phyloP scores from a whole-genome alignment of 2,113 vertebrate species.

The Sinocyclocheilus anshuiensis region DNA sequence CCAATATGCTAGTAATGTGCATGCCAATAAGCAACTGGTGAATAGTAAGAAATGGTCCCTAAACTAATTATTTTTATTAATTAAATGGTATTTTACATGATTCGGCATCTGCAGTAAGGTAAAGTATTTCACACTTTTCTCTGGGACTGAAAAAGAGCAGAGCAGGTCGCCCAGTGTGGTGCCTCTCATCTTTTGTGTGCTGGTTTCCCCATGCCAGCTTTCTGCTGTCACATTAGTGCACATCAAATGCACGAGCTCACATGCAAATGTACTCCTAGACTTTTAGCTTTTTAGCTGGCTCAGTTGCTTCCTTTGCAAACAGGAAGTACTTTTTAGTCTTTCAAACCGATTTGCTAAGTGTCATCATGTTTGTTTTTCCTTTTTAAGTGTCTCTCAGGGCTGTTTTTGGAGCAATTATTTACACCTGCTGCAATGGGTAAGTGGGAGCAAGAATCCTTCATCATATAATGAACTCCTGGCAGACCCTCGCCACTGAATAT shows the following conservation, averaged over 20 bases:
- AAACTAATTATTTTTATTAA: background rate
- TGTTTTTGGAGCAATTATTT: constrained; percentile 13
- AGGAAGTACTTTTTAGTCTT: constrained; percentile 17
- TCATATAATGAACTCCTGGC: background rate
- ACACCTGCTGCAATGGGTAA: constrained; percentile 21
- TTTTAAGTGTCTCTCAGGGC: constrained; percentile 11
- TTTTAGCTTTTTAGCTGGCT: background rate
- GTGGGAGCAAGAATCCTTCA: constrained; percentile 21
- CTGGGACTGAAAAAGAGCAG: constrained; percentile 74
- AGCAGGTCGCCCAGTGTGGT: constrained; percentile 68
- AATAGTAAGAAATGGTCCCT: no score
- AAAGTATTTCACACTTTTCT: constrained; percentile 16
- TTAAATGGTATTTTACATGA: background rate
- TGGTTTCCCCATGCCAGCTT: constrained; percentile 69
- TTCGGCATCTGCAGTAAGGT: background rate
- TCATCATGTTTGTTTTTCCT: background rate
- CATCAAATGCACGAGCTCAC: constrained; percentile 59
- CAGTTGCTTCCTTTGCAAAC: background rate
- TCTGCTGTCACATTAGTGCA: constrained; percentile 74
- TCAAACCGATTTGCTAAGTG: constrained; percentile 1
- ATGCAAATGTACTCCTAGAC: constrained; percentile 34
- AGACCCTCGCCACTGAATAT: background rate
- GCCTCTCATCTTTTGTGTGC: constrained; percentile 69
- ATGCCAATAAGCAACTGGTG: no score
- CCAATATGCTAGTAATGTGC: no score